These are phyloP conservation scores for Agrotis ipsilon DNA, from an alignment of 2,888 invertebrate genomes.

Conservation along the genomic window DNA sequence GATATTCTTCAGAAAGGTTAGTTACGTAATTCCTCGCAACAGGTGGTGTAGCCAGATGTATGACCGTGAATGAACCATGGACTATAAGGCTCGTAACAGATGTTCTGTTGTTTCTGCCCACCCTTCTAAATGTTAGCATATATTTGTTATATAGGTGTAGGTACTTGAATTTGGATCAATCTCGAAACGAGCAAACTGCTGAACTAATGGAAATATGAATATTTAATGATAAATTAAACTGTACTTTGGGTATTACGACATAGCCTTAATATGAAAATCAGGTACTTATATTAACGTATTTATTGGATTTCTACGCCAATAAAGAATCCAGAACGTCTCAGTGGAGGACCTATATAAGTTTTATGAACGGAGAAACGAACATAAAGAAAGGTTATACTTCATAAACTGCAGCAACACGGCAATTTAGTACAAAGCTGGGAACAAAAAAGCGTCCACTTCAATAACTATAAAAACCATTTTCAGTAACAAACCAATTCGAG, in stretches of 20 bases:
- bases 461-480: conserved; percentile 48
- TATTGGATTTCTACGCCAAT: conserved; percentile 2
- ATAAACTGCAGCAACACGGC: conserved; percentile 56
- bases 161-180: not conserved
- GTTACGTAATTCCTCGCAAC: not conserved
- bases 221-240: conserved; percentile 2
- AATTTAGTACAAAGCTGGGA: conserved; percentile 43
- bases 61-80: not conserved
- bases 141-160: not conserved
- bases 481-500: conserved; percentile 50
- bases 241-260: conserved; percentile 1
- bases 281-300: not conserved
- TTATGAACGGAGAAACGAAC: conserved; percentile 43
- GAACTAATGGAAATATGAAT: not conserved
- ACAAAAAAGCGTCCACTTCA: conserved; percentile 38
- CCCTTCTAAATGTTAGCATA: not conserved
- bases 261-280: not conserved
- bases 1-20: not conserved
- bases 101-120: not conserved
- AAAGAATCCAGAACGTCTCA: conserved; percentile 17
- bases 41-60: not conserved
- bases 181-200: not conserved
- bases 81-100: not conserved
- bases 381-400: conserved; percentile 49
- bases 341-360: conserved; percentile 24